These are phyloP conservation scores for honey bee (Apis mellifera) DNA, from an alignment of 1,140 invertebrate genomes.

Conservation along the genomic window DNA sequence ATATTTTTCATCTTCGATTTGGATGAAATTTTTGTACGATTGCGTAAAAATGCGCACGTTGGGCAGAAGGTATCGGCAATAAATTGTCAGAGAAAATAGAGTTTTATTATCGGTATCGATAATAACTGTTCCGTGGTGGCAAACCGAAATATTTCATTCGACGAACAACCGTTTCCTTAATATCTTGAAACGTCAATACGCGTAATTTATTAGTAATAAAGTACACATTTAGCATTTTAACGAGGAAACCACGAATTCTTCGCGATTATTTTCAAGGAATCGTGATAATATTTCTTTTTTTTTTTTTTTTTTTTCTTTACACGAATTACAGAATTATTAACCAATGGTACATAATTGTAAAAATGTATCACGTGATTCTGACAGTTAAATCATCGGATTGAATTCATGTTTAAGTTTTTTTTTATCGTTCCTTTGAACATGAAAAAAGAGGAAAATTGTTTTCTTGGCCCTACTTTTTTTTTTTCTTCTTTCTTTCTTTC, in stretches of 20 bases:
- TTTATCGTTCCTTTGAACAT: background rate
- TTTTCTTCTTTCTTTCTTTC: background rate
- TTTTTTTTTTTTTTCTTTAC: too few relatives aligned
- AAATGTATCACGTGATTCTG: background rate
- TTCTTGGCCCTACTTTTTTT: background rate
- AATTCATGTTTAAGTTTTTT: background rate
- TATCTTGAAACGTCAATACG: conserved; percentile 14
- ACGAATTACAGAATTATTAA: background rate
- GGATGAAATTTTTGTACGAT: background rate
- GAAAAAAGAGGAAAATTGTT: background rate
- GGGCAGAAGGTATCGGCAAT: conserved; percentile 40
- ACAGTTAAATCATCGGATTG: conserved; percentile 13
- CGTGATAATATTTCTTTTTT: background rate
- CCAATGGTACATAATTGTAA: background rate
- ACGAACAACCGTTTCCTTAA: conserved; percentile 41
- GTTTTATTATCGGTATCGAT: conserved; percentile 36
- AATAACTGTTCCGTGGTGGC: conserved; percentile 40
- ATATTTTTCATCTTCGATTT: background rate
- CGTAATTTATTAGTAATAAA: background rate
- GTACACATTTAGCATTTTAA: too few relatives aligned
- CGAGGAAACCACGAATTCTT: background rate
- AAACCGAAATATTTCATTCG: conserved; percentile 43
- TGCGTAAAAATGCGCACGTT: background rate
- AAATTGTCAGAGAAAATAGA: conserved; percentile 36
- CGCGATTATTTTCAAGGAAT: background rate